Evolutionary conservation across 2,797 vertebrate genomes (phyloP), one percentile per base, ranked within the genome.

Genomic region (Eutrigla gurnardus): DNA sequence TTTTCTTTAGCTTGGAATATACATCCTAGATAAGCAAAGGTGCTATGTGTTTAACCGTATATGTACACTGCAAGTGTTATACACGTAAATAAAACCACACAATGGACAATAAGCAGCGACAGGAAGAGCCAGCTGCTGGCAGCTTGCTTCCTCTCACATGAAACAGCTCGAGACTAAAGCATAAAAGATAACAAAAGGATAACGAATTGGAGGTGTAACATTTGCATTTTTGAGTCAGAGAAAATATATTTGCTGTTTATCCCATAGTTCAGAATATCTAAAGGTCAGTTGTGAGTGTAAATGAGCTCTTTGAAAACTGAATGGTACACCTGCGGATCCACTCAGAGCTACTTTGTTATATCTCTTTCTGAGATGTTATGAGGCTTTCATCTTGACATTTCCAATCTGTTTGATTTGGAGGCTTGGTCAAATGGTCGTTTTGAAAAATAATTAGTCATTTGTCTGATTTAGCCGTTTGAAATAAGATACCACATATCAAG

Each of bases 261-360:
- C 32, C 25, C 33, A 7, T 3, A 32, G 43, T 43, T 37, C 13
- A 73, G 14, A 54, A 42, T 55, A 42, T 71, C 33, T 54, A 64
- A 74, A 77, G 70, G 70, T 80, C 58, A 68, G 42, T 14, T 60
- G 17, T 57, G 53, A 70, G 70, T 47, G 46, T 57, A 68, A 81
- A 65, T 37, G 66, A 72, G 39, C 45, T 67, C 33, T 58, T 15
- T 69, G 55, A 61, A 58, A 18, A 65, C 36, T 69, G 53, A 70
- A 65, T 25, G 45, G 65, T n/a, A 67, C 43, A 65, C 10, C 49
- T 61, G 77, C 71, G 35, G 60, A 18, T 57, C 39, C 10, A 57
- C 52, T 59, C 61, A 10, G 14, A 58, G 33, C 7, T 17, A 52
- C 36, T 15, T 32, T 3, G 50, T 54, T 49, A 15, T 45, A 70